Base-by-base conservation (phyloP, 2,797 vertebrate species). In the Pelochelys cantorii region DNA sequence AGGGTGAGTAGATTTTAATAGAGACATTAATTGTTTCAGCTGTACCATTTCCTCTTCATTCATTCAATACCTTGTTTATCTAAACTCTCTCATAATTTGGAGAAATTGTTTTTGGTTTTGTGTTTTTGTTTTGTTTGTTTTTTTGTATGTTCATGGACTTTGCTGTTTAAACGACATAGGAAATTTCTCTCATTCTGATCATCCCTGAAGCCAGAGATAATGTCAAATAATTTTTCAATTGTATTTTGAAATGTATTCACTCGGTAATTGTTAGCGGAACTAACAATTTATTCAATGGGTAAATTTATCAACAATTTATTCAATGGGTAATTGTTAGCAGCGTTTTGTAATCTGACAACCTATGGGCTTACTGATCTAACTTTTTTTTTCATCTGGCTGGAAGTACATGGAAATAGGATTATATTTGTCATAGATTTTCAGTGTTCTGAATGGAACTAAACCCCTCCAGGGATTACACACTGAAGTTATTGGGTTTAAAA, bases 61-160 rank as follows among this genome's bases (percentile, higher is more conserved):
- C 88, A 84, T 83, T 29, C 71, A 52, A n/a, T 92, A 91, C 57
- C n/a, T 91, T 53, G 84, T 91, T 90, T 18, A 8, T 91, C 48
- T 79, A 81, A 84, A 62, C 55, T 84, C 18, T 82, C 52, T 88
- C 29, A 12, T 62, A 34, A 3, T 0, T 0, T 48, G 15, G 52
- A 91, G 78, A 83, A 94, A 48, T 0, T 11, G 86, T 59, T 92
- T 5, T 5, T 3, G 48, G 86, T 90, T 18, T 48, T 48, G 42
- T 7, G 42, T 48, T 48, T 48, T 48, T 48, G 42, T 48, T 48
- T 48, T 48, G 42, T 42, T 42, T 42, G 42, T 42, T 29, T 34
- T 75, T 89, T 53, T 79, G 20, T 88, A 42, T 85, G 80, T n/a
- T 85, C 74, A 90, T 84, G 11, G 11, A 68, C 53, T 68, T 17